A percentile compares a stretch with the other conserved stretches of the same genome.
Evolutionary conservation across 30 jellyfish, hydroid and myxozoan species (phyloP).

Genomic region (Nemopilema nomurai): DNA sequence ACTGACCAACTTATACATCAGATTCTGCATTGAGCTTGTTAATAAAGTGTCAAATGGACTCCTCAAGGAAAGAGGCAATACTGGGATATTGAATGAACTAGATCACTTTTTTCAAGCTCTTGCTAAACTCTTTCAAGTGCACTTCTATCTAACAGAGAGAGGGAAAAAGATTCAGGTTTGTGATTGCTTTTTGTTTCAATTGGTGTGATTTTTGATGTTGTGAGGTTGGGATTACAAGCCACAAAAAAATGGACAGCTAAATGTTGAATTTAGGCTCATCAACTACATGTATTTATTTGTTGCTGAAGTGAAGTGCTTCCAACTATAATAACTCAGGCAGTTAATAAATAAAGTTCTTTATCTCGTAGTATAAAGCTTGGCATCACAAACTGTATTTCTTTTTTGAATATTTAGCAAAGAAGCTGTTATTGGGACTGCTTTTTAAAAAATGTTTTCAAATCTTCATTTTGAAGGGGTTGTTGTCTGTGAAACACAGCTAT

Average conservation of each 20-base stretch:
- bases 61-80: constrained; percentile 9
- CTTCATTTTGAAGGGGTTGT: constrained; percentile 16
- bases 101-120: constrained; percentile 92
- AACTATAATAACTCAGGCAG: no score
- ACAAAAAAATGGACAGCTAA: no score
- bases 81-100: constrained; percentile 36
- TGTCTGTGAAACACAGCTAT: constrained; percentile 65
- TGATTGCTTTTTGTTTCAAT: neutral
- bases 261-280: neutral
- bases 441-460: no score
- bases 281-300: neutral
- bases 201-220: neutral
- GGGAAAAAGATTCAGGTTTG: constrained; percentile 60
- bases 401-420: no score
- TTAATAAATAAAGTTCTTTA: no score
- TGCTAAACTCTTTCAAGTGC: constrained; percentile 85
- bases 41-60: constrained; percentile 32
- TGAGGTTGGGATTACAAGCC: constrained; percentile 13
- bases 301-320: neutral
- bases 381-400: no score
- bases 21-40: constrained; percentile 57
- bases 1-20: constrained; percentile 45
- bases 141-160: constrained; percentile 65
- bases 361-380: no score
- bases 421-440: no score